Evolutionary conservation across 2,888 invertebrate genomes (phyloP), one percentile per base, ranked within the genome.

Genomic region (Lasius platythorax): DNA sequence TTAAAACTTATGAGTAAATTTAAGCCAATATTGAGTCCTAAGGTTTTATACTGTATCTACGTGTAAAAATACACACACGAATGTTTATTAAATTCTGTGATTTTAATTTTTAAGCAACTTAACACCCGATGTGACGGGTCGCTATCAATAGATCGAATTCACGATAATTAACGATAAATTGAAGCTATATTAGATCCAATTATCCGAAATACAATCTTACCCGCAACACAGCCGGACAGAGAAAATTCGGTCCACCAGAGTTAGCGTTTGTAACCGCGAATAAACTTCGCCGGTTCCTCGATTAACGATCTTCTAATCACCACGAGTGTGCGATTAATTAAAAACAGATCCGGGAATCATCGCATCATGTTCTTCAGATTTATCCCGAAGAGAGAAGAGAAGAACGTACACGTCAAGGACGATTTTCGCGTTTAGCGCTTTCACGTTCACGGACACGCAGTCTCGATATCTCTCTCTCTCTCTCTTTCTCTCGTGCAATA

Each of bases 391-490:
- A 18, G 18, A 23, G 50, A 61, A 53, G 70, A 40, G 28, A 43
- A 9, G n/a, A 73, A 9, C 37, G 50, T 37, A 15, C 18, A 23
- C 40, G 53, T 74, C 70, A 85, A 81, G 85, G 64, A 72, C 58
- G 70, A 53, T 53, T 64, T 66, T 78, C 50, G 50, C 66, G 33
- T n/a, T 37, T 61, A 8, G 23, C 43, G 43, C 50, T 50, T 82
- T 76, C 76, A 83, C 84, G 70, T 63, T 64, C 76, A 75, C 64
- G 76, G 43, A 12, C 58, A 58, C 28, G 64, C 23, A 15, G 15
- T 23, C 23, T 23, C 28, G 43, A 5, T n/a, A 0, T 15, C 0
- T 23, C 12, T 15, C 6, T n/a, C 23, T 43, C 40, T 46, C 46
- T n/a, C 3, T 23, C 4, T n/a, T 9, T 11, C 33, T 23, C 18